These are phyloP conservation scores for Leptodactylus fuscus DNA, from an alignment of 2,113 vertebrate species.

Conservation along the genomic window DNA sequence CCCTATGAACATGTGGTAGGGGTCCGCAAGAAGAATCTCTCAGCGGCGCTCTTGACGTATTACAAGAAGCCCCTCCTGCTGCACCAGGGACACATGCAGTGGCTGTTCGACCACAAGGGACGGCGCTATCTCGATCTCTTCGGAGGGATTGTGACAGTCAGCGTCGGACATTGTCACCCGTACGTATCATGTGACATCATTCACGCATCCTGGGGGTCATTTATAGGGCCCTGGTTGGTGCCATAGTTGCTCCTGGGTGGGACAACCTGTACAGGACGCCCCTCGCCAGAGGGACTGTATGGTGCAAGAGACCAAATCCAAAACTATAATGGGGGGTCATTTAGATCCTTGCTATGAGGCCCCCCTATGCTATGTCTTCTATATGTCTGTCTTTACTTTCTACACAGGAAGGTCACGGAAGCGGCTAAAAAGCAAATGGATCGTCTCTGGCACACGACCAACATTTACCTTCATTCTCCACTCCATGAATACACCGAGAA, in stretches of 20 bases:
- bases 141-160: conserved; percentile 90
- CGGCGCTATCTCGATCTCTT: conserved; percentile 91
- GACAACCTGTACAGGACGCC: too few species aligned
- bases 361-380: not conserved
- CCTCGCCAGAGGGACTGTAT: too few species aligned
- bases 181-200: conserved; percentile 70
- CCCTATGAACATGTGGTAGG: conserved; percentile 73
- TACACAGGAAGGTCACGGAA: conserved; percentile 82
- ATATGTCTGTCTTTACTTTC: not conserved
- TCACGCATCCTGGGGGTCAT: not conserved
- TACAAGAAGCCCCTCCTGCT: conserved; percentile 86
- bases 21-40: conserved; percentile 76
- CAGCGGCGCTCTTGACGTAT: conserved; percentile 71
- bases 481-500: conserved; percentile 89
- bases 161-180: conserved; percentile 95
- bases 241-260: too few species aligned
- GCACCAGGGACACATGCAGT: conserved; percentile 93
- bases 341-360: not conserved
- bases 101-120: conserved; percentile 90
- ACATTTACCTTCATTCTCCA: conserved; percentile 80
- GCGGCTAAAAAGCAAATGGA: conserved; percentile 81
- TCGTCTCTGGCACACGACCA: conserved; percentile 87
- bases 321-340: not conserved
- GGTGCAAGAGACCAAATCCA: too few species aligned
- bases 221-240: too few species aligned